Evolutionary conservation across 2,888 invertebrate species (phyloP), one percentile per base, ranked within the genome.

Genomic region (Oeneis ivallda): DNA sequence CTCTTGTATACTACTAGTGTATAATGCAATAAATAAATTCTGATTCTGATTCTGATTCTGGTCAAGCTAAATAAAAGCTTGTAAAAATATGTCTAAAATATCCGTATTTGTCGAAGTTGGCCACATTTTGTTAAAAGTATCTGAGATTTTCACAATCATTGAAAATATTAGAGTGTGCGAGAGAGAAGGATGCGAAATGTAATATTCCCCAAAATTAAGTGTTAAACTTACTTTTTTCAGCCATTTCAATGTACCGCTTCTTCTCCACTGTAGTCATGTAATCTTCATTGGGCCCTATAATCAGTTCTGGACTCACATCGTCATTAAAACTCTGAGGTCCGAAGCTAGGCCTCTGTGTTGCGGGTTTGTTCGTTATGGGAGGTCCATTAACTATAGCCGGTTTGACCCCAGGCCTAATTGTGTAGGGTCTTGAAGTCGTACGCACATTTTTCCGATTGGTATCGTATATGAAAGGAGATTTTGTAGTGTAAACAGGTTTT

Each of bases 281-380:
- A 65, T 88, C 88, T 66, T 86, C 89, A 73, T 88, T 81, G 0
- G 82, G 83, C 0, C 87, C 90, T 0, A 82, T 72, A 10, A 82
- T 73, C 0, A 87, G 68, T 15, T 81, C 81, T 0, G 87, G 83
- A 13, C 74, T 76, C 1, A 65, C 58, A 32, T 68, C 59, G 6
- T 76, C 76, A 2, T 69, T 67, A 11, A 75, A 73, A 4, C 64
- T 68, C 0, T 78, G 41, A 66, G 70, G 45, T 67, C 72, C 2
- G 69, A 70, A 58, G 62, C 66, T 32, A 19, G 71, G 73, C 50
- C 70, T 74, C 11, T 68, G 66, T 0, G 78, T 76, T 0, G 77
- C 70, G 0, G 87, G 77, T 19, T 58, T 74, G 41, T 91, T 91
- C 0, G 91, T 91, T 0, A 89, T 89, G 0, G 90, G 87, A 0